Evolutionary conservation across 2,113 vertebrate genomes (phyloP), one percentile per base, ranked within the genome.

Genomic region (Epinephelus moara): DNA sequence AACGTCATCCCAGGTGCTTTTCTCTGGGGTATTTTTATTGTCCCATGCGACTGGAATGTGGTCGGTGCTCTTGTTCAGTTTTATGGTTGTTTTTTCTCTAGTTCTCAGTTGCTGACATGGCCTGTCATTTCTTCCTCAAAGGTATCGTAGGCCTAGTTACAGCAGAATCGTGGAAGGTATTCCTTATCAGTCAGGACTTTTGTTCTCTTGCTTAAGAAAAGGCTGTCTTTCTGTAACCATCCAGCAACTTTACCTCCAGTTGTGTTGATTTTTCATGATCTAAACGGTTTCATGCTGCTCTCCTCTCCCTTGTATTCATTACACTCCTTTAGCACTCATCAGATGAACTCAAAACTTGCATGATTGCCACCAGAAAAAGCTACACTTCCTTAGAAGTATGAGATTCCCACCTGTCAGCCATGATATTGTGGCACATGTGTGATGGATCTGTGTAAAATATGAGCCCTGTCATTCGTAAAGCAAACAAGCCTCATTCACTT

Each of bases 11-110:
- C 62, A 45, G 11, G 27, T 49, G 30, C 3, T 53, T 42, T 8
- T 74, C 64, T 69, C 25, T 57, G 53, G 37, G 42, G 37, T 56
- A 11, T 12, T 30, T 61, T 18, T 30, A 4, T 60, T 19, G 19
- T 27, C 13, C 53, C 10, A 3, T 33, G 1, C 5, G 19, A 84
- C 21, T 14, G 75, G 83, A 89, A 88, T 89, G 75, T 67, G 23
- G 62, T 49, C 52, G 0, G 42, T 45, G 42, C 42, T 30, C 33
- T 17, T 7, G 5, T 57, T 79, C 6, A 37, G 3, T 23, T 52
- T 33, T 11, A 17, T 61, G 17, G 5, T 0, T 42, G 37, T 57
- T 27, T 42, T 18, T 3, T 18, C 19, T 42, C 3, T 27, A 2
- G 11, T 69, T 23, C 3, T 71, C 18, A 81, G 66, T 37, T 37